Conservation (phyloP, 2,888 invertebrate species). For the Dexiosoma caninum region DNA sequence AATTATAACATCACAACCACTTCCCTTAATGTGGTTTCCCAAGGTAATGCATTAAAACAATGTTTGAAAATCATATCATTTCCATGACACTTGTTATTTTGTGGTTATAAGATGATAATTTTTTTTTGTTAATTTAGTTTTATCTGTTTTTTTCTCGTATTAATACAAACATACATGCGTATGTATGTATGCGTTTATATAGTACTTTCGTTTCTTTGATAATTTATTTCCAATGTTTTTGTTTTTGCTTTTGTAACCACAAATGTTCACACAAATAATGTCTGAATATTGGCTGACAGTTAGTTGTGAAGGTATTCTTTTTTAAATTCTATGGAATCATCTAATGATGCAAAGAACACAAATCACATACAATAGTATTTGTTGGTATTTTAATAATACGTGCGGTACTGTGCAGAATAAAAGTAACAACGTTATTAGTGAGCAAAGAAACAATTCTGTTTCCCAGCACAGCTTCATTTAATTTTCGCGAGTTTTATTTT, state of each 20-base stretch:
- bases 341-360: background rate
- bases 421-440: too few relatives aligned
- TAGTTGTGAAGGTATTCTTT: constrained; percentile 33
- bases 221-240: constrained; percentile 12
- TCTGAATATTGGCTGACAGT: constrained; percentile 43
- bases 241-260: constrained; percentile 39
- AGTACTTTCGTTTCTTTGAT: background rate
- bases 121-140: background rate
- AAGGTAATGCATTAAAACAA: background rate
- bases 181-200: background rate
- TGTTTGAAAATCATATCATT: constrained; percentile 37
- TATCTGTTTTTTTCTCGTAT: background rate
- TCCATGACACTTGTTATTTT: constrained; percentile 46
- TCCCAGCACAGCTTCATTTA: too few relatives aligned
- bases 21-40: background rate
- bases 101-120: background rate
- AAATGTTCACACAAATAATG: constrained; percentile 56
- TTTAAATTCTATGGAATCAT: constrained; percentile 9
- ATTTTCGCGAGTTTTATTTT: too few relatives aligned
- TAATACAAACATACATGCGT: too few relatives aligned
- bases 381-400: too few relatives aligned
- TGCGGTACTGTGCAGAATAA: too few relatives aligned
- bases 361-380: background rate
- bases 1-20: background rate
- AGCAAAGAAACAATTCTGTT: too few relatives aligned